phyloP scores from a whole-genome alignment of 2,888 invertebrate genomes.

The Eupeodes latifasciatus region DNA sequence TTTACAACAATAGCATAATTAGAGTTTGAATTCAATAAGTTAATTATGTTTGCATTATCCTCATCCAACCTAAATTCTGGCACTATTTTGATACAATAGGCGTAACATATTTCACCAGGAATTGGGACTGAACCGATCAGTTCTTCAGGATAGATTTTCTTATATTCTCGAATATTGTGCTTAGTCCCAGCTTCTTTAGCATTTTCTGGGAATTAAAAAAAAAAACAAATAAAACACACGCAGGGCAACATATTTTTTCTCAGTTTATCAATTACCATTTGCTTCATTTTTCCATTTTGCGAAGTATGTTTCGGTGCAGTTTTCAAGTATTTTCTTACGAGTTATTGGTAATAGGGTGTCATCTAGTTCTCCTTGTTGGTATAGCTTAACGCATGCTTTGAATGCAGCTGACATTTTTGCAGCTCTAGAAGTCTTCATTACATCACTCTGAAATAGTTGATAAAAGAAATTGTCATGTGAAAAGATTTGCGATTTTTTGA shows the following conservation, averaged over 20 bases:
- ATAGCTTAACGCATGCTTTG: slow-evolving; percentile 89
- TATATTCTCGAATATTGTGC: slow-evolving; percentile 86
- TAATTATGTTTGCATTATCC: slow-evolving; percentile 83
- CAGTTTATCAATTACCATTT: slow-evolving; percentile 23
- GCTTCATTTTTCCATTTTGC: slow-evolving; percentile 86
- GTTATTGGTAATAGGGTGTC: slow-evolving; percentile 88
- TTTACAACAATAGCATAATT: slow-evolving; percentile 88
- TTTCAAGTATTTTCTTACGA: slow-evolving; percentile 79
- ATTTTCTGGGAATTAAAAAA: slow-evolving; percentile 79
- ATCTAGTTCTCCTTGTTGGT: slow-evolving; percentile 89
- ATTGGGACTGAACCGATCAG: slow-evolving; percentile 78
- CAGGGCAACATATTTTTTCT: background rate
- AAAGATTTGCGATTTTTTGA: no score
- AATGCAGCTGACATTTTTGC: slow-evolving; percentile 95
- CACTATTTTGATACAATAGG: slow-evolving; percentile 87
- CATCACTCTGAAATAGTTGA: slow-evolving; percentile 85
- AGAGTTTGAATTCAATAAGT: slow-evolving; percentile 75
- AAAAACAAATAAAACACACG: slow-evolving; percentile 77
- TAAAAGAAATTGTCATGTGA: no score
- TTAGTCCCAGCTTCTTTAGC: slow-evolving; percentile 86
- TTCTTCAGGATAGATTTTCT: slow-evolving; percentile 81
- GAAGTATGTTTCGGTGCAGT: slow-evolving; percentile 85
- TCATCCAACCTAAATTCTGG: slow-evolving; percentile 84
- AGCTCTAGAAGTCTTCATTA: slow-evolving; percentile 85
- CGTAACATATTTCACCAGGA: slow-evolving; percentile 82